Evolutionary conservation across 1,140 invertebrate genomes (phyloP).

Genomic region (Drosophila subobscura): DNA sequence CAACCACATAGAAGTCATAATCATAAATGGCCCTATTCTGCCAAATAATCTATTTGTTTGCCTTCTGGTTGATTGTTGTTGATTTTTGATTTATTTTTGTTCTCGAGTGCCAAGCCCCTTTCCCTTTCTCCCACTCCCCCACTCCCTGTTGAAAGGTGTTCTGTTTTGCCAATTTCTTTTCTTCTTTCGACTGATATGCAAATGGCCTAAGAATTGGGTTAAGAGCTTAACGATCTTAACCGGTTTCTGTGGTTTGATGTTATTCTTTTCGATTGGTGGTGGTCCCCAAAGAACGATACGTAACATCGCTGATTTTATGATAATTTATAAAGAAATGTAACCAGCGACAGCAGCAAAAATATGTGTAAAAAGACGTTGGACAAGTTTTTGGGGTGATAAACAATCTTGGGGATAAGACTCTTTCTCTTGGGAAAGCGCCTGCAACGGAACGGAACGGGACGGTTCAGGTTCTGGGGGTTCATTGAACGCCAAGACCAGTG

Average conservation of each 20-base stretch:
- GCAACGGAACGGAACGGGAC: slow-evolving; percentile 10
- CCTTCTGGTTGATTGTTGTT: slow-evolving; percentile 5
- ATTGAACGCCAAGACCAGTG: slow-evolving; percentile 62
- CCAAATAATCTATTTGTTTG: slow-evolving; percentile 2
- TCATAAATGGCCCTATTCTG: not conserved
- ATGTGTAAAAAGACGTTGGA: slow-evolving; percentile 58
- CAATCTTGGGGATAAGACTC: too few relatives aligned
- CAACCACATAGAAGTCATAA: too few relatives aligned
- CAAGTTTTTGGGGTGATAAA: slow-evolving; percentile 45
- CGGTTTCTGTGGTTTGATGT: slow-evolving; percentile 40
- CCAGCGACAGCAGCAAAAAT: slow-evolving; percentile 19
- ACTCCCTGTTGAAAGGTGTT: slow-evolving; percentile 25
- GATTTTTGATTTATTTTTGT: slow-evolving; percentile 22
- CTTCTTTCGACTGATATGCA: slow-evolving; percentile 43
- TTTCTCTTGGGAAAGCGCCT: slow-evolving; percentile 1
- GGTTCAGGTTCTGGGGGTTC: slow-evolving; percentile 58
- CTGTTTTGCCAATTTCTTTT: slow-evolving; percentile 30
- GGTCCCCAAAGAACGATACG: slow-evolving; percentile 24
- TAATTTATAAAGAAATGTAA: slow-evolving; percentile 62
- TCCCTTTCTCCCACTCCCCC: slow-evolving; percentile 4
- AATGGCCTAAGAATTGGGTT: slow-evolving; percentile 63
- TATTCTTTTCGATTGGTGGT: slow-evolving; percentile 4
- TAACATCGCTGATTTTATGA: slow-evolving; percentile 52
- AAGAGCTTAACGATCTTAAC: slow-evolving; percentile 50
- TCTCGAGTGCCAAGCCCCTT: not conserved